These are phyloP conservation scores for Callionymus lyra DNA, from an alignment of 2,113 vertebrate species.

Conservation along the genomic window DNA sequence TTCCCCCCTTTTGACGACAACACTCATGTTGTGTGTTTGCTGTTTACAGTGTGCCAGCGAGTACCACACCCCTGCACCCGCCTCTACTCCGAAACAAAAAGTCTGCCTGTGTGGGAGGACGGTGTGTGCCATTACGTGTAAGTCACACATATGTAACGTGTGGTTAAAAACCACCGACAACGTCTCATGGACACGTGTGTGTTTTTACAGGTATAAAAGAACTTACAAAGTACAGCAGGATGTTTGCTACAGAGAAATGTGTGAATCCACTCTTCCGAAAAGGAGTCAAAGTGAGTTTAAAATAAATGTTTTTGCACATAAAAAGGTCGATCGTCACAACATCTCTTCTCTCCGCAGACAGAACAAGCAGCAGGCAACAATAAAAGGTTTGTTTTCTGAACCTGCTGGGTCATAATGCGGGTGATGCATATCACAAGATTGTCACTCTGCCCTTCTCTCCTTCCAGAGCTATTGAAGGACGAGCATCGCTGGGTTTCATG, in stretches of 20 bases:
- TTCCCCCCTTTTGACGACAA: slow-evolving; percentile 3
- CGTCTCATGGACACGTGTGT: not conserved
- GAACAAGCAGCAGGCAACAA: slow-evolving; percentile 61
- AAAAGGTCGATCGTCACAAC: not conserved
- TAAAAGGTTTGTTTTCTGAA: slow-evolving; percentile 47
- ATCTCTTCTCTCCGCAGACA: slow-evolving; percentile 34
- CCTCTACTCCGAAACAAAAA: slow-evolving; percentile 86
- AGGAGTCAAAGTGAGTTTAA: slow-evolving; percentile 67
- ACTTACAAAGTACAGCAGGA: slow-evolving; percentile 84
- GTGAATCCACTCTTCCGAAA: slow-evolving; percentile 59
- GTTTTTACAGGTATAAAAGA: slow-evolving; percentile 74
- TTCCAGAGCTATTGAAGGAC: too few species aligned
- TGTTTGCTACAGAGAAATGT: slow-evolving; percentile 83
- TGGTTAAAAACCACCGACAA: too few species aligned
- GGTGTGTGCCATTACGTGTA: slow-evolving; percentile 78
- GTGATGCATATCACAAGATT: too few species aligned
- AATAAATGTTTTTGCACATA: not conserved
- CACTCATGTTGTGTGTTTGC: slow-evolving; percentile 7
- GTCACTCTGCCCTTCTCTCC: too few species aligned
- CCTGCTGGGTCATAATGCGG: not conserved
- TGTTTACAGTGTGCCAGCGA: slow-evolving; percentile 78
- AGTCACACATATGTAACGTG: slow-evolving; percentile 20
- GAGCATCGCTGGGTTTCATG: too few species aligned
- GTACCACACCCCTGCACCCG: slow-evolving; percentile 81
- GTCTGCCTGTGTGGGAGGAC: slow-evolving; percentile 84